Percentiles rank a stretch among this genome's conserved stretches.
Evolutionary conservation across 2,888 invertebrate species (phyloP).

Genomic region (Cantharis flavilabris): DNA sequence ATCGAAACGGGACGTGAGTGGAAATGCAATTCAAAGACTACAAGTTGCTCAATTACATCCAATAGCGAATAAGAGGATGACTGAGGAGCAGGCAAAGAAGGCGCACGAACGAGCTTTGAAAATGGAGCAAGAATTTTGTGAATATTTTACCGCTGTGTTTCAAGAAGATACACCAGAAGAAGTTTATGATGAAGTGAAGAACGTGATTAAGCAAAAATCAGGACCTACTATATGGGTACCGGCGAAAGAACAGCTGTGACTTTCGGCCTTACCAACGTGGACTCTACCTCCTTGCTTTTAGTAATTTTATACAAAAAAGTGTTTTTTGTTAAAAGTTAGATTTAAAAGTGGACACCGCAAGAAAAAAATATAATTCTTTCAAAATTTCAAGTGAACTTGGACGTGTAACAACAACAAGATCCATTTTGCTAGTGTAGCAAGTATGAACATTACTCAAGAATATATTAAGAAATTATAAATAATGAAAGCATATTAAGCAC

Average conservation of each 20-base stretch:
- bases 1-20: constrained; percentile 99
- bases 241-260: constrained; percentile 93
- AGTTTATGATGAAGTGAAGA: constrained; percentile 92
- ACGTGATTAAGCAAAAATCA: constrained; percentile 92
- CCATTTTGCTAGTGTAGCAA: constrained; percentile 99
- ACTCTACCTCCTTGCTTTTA: constrained; percentile 61
- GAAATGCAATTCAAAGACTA: constrained; percentile 98
- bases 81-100: constrained; percentile 97
- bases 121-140: constrained; percentile 98
- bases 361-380: constrained; percentile 47
- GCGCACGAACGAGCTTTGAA: constrained; percentile 94
- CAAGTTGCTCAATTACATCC: constrained; percentile 98
- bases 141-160: constrained; percentile 96
- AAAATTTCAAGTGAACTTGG: constrained; percentile 57
- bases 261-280: constrained; percentile 65
- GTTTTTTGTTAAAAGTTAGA: too few relatives aligned
- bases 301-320: constrained; percentile 53
- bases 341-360: constrained; percentile 49
- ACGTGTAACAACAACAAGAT: constrained; percentile 56
- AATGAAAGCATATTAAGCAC: too few relatives aligned
- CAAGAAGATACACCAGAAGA: constrained; percentile 98
- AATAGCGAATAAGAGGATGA: constrained; percentile 96
- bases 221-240: constrained; percentile 98
- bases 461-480: too few relatives aligned
- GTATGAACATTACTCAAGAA: constrained; percentile 99